Evolutionary conservation across 1,140 invertebrate species (phyloP).

Genomic region (Ostrea denselamellosa): DNA sequence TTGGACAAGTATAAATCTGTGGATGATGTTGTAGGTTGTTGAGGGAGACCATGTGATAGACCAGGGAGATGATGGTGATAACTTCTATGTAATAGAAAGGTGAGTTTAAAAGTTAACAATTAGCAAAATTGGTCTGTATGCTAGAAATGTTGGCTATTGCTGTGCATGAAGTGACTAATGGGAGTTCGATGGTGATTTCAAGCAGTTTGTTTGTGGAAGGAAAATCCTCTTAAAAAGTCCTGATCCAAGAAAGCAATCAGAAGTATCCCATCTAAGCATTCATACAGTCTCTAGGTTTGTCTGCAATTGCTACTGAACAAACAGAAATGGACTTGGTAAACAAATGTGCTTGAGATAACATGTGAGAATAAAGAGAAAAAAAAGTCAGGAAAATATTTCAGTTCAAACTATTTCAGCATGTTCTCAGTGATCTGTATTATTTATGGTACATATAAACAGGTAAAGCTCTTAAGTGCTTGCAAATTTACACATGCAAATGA

Average conservation of each 20-base stretch:
- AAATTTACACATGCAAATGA: constrained; percentile 24
- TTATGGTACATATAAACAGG: neutral
- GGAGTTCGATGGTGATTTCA: no score
- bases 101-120: constrained; percentile 85
- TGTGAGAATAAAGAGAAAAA: no score
- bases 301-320: no score
- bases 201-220: no score
- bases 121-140: constrained; percentile 66
- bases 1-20: neutral
- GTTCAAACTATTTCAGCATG: no score
- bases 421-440: neutral
- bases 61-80: constrained; percentile 92
- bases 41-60: constrained; percentile 92
- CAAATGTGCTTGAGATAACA: no score
- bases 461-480: neutral
- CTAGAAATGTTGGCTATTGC: constrained; percentile 66
- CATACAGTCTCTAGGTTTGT: no score
- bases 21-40: neutral
- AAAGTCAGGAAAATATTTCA: no score
- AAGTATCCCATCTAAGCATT: no score
- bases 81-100: constrained; percentile 76
- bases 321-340: no score
- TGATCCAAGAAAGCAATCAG: no score
- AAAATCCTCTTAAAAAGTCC: no score
- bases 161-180: neutral